phyloP scores from a whole-genome alignment of 2,113 vertebrate species.

The Anolis carolinensis region DNA sequence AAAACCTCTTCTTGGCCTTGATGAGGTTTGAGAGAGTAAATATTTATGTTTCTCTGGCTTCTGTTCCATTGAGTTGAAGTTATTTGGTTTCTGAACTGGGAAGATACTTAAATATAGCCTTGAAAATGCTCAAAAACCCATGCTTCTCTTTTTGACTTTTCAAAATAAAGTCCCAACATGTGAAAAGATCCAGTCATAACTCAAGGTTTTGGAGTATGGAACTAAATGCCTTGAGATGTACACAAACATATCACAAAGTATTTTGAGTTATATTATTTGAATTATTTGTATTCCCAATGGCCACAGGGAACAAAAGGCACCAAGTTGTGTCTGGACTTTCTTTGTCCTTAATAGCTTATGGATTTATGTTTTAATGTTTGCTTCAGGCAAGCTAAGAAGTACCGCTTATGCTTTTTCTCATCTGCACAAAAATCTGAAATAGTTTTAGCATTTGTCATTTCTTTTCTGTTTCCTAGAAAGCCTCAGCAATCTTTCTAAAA shows the following conservation, averaged over 20 bases:
- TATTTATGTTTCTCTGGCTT: background rate
- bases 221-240: background rate
- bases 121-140: background rate
- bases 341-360: conserved; percentile 1
- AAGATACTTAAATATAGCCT: background rate
- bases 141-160: conserved; percentile 8
- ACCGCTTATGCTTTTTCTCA: background rate
- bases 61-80: background rate
- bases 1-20: no score
- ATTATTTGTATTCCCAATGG: background rate
- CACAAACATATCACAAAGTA: background rate
- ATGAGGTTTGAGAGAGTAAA: no score
- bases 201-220: background rate
- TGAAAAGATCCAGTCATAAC: conserved; percentile 7
- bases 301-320: background rate
- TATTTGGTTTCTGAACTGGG: background rate
- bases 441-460: background rate
- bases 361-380: background rate
- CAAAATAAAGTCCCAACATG: background rate
- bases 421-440: conserved; percentile 1
- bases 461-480: background rate
- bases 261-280: no score
- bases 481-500: background rate
- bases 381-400: background rate
- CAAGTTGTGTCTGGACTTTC: background rate